phyloP scores from a whole-genome alignment of 2,797 vertebrate genomes.

The Sternotherus odoratus region DNA sequence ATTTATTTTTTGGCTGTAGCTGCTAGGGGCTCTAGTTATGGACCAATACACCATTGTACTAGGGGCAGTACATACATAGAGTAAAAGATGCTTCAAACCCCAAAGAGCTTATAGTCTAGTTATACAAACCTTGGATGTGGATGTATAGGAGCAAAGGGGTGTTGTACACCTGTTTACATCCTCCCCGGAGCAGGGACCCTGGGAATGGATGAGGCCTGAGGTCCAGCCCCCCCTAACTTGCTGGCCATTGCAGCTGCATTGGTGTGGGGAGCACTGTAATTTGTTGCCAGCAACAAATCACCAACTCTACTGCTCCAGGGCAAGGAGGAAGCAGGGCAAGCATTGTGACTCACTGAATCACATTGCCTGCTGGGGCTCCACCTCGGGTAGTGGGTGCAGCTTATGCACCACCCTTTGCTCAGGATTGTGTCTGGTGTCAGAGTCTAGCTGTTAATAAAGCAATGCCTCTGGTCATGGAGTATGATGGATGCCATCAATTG shows the following conservation, averaged over 20 bases:
- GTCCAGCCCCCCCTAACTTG: neutral
- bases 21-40: neutral
- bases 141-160: neutral
- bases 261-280: neutral
- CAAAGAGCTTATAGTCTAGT: neutral
- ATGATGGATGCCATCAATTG: neutral
- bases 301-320: neutral
- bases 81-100: neutral
- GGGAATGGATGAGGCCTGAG: neutral
- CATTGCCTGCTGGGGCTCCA: rapidly evolving
- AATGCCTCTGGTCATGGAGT: neutral
- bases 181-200: neutral
- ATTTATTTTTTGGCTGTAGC: neutral
- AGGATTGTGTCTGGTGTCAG: neutral
- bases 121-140: neutral
- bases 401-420: rapidly evolving
- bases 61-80: neutral
- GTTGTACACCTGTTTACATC: neutral
- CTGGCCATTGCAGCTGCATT: neutral
- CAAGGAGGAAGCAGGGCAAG: rapidly evolving
- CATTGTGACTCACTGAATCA: neutral
- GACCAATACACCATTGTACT: neutral
- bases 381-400: rapidly evolving
- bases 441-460: neutral
- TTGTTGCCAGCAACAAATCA: neutral